A percentile compares a stretch with the other conserved stretches of the same genome.
Evolutionary conservation across 2,113 vertebrate species (phyloP).

Genomic region (Dipodomys ordii): DNA sequence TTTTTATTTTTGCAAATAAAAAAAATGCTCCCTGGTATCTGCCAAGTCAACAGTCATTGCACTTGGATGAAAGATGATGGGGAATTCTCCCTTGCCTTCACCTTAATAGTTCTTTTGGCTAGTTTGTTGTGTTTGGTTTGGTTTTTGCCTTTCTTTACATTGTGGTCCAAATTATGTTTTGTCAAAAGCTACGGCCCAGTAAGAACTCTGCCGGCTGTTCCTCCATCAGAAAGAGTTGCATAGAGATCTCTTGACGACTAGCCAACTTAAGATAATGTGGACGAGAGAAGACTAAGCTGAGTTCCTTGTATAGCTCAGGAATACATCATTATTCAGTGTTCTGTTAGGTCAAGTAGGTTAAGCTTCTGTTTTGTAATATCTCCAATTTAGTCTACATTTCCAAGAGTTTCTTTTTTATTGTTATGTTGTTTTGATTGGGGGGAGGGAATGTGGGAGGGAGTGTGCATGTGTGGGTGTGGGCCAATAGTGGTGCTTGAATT

Average conservation of each 20-base stretch:
- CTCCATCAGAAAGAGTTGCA: background rate
- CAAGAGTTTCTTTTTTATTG: background rate
- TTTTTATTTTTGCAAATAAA: conserved; percentile 47
- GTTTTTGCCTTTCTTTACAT: background rate
- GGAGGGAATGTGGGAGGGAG: too few species aligned
- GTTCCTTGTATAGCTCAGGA: background rate
- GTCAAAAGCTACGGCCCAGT: background rate
- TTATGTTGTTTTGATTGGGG: too few species aligned
- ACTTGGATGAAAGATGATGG: conserved; percentile 54
- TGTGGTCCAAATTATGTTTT: background rate
- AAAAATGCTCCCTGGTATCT: background rate
- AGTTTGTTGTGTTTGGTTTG: background rate
- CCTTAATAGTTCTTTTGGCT: background rate
- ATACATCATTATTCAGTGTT: background rate
- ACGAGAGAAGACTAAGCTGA: background rate
- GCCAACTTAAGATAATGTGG: background rate
- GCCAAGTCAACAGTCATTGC: background rate
- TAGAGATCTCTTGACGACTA: background rate
- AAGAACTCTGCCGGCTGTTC: background rate
- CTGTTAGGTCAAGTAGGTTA: background rate
- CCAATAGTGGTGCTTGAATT: too few species aligned
- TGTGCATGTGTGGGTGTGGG: too few species aligned
- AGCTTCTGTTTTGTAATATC: background rate
- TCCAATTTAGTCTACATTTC: background rate
- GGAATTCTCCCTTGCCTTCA: background rate